phyloP scores from a whole-genome alignment of 2,888 invertebrate species.

The Agriopis leucophaearia region DNA sequence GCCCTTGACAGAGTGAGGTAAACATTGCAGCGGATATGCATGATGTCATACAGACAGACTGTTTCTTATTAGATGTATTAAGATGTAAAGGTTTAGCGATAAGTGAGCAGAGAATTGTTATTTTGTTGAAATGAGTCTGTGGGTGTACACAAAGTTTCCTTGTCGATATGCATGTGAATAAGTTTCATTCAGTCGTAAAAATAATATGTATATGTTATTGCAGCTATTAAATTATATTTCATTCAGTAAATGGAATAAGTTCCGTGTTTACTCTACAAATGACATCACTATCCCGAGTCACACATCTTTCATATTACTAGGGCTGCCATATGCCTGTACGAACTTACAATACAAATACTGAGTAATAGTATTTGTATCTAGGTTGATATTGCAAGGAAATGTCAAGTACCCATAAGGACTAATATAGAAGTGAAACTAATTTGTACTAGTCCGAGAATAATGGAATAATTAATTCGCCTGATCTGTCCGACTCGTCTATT shows the following conservation, averaged over 20 bases:
- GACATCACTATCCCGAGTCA: background rate
- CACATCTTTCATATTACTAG: too few species aligned
- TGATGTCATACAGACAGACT: constrained; percentile 40
- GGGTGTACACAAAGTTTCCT: constrained; percentile 13
- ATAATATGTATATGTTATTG: background rate
- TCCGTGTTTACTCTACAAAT: constrained; percentile 2
- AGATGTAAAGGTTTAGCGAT: constrained; percentile 27
- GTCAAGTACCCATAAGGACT: too few species aligned
- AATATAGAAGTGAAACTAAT: too few species aligned
- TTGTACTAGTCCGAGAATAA: too few species aligned
- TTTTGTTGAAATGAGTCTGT: constrained; percentile 26
- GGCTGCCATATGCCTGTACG: too few species aligned
- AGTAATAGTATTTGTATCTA: too few species aligned
- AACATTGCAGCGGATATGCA: constrained; percentile 42
- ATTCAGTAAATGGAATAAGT: constrained; percentile 4
- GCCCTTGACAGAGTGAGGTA: constrained; percentile 39
- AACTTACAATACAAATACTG: too few species aligned
- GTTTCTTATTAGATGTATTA: constrained; percentile 25
- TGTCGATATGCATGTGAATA: constrained; percentile 3
- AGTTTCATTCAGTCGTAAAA: background rate
- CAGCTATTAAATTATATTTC: background rate
- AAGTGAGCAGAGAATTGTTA: constrained; percentile 19
- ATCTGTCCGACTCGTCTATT: too few species aligned
- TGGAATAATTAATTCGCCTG: too few species aligned
- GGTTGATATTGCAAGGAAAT: too few species aligned